A percentile compares a stretch with the other conserved stretches of the same genome.
Conservation (phyloP, 1,140 invertebrate genomes). For the Hormaphis cornu region DNA sequence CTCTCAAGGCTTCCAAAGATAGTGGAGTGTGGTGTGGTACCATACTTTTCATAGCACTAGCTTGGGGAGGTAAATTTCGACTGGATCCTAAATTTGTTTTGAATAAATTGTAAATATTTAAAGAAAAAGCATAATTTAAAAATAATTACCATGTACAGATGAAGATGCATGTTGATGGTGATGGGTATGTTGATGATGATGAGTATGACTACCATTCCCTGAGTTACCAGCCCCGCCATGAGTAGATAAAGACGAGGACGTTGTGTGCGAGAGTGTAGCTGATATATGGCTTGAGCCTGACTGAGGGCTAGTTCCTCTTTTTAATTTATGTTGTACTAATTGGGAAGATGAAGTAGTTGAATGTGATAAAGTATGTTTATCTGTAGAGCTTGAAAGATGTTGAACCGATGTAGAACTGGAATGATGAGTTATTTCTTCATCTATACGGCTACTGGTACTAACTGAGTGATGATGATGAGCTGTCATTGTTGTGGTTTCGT, state of each 20-base stretch:
- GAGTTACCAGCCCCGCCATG: constrained; percentile 44
- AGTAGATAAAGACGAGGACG: constrained; percentile 41
- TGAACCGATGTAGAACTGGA: constrained; percentile 54
- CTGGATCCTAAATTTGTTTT: constrained; percentile 10
- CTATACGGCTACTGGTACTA: constrained; percentile 41
- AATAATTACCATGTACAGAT: constrained; percentile 17
- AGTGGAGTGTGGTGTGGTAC: constrained; percentile 47
- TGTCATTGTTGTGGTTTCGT: constrained; percentile 59
- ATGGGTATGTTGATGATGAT: constrained; percentile 42
- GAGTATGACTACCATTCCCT: constrained; percentile 43
- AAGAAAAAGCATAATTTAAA: background rate
- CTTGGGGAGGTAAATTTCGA: constrained; percentile 26
- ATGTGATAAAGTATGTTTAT: constrained; percentile 54
- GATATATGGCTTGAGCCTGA: constrained; percentile 41
- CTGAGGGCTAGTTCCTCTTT: constrained; percentile 43
- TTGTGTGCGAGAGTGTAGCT: constrained; percentile 38
- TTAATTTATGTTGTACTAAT: constrained; percentile 52
- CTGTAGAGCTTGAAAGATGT: constrained; percentile 38
- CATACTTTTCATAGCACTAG: constrained; percentile 46
- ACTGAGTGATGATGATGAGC: constrained; percentile 49
- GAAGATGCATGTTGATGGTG: constrained; percentile 38
- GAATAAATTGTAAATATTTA: background rate
- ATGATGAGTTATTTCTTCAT: constrained; percentile 48
- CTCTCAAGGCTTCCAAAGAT: constrained; percentile 48
- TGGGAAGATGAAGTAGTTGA: constrained; percentile 51